These are phyloP conservation scores for Heptranchias perlo DNA, from an alignment of 2,113 vertebrate genomes.

Conservation along the genomic window DNA sequence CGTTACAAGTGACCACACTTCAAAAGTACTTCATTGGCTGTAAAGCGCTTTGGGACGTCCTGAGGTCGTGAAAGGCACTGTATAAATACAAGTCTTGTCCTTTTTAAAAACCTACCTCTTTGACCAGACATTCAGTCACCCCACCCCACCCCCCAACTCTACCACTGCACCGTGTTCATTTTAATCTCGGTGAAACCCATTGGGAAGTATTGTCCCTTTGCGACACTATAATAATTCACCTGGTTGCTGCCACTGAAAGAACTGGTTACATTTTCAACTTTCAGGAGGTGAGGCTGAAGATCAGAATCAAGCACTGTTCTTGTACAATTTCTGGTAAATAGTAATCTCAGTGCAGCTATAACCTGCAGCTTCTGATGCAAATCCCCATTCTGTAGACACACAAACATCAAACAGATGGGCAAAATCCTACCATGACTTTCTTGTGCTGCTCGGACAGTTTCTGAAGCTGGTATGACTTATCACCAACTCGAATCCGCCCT, in stretches of 20 bases:
- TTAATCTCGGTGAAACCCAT: conserved; percentile 1
- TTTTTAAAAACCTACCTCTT: neutral
- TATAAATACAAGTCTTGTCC: neutral
- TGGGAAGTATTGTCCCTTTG: neutral
- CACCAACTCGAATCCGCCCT: conserved; percentile 32
- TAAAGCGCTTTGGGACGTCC: neutral
- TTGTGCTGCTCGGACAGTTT: conserved; percentile 38
- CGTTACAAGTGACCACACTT: no score
- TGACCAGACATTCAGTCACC: neutral
- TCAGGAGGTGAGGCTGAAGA: neutral
- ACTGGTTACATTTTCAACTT: neutral
- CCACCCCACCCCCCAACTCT: neutral
- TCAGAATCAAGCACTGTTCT: neutral
- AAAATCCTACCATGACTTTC: conserved; percentile 32
- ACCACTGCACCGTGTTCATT: neutral
- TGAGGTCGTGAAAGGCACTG: neutral
- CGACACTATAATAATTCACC: neutral
- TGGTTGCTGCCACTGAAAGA: neutral
- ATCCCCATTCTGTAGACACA: neutral
- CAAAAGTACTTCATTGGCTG: neutral
- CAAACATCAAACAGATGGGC: neutral
- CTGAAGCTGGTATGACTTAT: conserved; percentile 38
- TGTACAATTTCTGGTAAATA: neutral
- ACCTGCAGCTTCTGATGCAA: neutral
- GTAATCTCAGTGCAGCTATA: neutral